These are phyloP conservation scores for Gopherus evgoodei DNA, from an alignment of 2,113 vertebrate species.

Conservation along the genomic window DNA sequence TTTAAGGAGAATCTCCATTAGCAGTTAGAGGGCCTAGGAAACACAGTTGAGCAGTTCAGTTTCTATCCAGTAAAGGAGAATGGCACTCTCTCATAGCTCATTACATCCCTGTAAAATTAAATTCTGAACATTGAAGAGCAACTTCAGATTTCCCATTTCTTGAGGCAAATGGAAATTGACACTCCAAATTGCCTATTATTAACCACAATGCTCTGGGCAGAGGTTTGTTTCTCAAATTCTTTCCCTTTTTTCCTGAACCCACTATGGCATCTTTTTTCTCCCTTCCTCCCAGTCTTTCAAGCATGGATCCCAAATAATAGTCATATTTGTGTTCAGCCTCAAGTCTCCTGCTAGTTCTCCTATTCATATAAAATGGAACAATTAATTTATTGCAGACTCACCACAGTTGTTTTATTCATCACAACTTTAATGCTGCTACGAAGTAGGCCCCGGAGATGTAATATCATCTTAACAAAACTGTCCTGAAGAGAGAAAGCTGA, in stretches of 20 bases:
- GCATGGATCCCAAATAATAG: conserved; percentile 3
- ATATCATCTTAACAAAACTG: conserved; percentile 70
- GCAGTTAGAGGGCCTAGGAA: neutral
- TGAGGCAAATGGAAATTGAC: conserved; percentile 29
- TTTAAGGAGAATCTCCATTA: neutral
- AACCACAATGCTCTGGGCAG: conserved; percentile 35
- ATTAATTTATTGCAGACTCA: conserved; percentile 75
- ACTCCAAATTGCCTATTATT: conserved; percentile 38
- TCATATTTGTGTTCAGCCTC: conserved; percentile 53
- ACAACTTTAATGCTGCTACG: conserved; percentile 38
- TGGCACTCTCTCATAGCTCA: neutral
- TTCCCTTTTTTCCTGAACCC: conserved; percentile 8
- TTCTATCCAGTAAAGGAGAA: conserved; percentile 26
- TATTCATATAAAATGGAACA: conserved; percentile 64
- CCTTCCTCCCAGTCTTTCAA: conserved; percentile 5
- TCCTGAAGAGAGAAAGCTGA: conserved; percentile 67
- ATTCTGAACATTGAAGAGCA: conserved; percentile 27
- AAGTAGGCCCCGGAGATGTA: conserved; percentile 73
- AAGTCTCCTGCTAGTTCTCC: conserved; percentile 55
- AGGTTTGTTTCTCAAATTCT: neutral
- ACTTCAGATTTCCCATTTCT: conserved; percentile 46
- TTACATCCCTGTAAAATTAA: conserved; percentile 3
- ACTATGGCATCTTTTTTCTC: conserved; percentile 12
- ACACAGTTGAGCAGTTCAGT: neutral
- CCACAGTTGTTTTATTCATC: conserved; percentile 81